These are phyloP conservation scores for Caradrina clavipalpis DNA, from an alignment of 2,888 invertebrate genomes.

Conservation along the genomic window DNA sequence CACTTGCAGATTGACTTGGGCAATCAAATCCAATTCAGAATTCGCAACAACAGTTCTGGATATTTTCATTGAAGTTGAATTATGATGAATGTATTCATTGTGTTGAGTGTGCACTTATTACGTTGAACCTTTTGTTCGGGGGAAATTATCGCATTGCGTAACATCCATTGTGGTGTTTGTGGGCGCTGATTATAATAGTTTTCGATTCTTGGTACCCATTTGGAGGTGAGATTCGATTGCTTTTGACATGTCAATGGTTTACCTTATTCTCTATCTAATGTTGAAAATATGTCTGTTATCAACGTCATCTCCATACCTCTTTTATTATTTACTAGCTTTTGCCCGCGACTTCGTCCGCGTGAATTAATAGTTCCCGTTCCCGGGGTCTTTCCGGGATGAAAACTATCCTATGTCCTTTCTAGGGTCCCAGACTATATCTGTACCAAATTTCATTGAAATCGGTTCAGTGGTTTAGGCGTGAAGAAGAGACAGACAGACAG, in stretches of 20 bases:
- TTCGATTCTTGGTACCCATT: constrained; percentile 57
- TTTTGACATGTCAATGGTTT: constrained; percentile 29
- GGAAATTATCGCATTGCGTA: constrained; percentile 81
- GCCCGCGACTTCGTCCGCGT: too few species aligned
- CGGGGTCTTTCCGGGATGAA: too few species aligned
- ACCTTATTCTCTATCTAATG: too few species aligned
- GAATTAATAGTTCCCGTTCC: too few species aligned
- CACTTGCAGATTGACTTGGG: constrained; percentile 59
- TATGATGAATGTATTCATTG: constrained; percentile 83
- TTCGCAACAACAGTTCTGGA: constrained; percentile 74
- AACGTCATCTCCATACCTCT: too few species aligned
- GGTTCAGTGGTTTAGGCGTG: too few species aligned
- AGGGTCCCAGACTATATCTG: too few species aligned
- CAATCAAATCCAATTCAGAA: constrained; percentile 75
- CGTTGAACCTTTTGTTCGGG: constrained; percentile 81
- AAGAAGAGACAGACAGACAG: too few species aligned
- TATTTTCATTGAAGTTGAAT: constrained; percentile 81
- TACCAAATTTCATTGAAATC: too few species aligned
- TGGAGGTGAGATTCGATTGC: constrained; percentile 55
- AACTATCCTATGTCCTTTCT: too few species aligned
- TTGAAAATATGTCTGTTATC: too few species aligned
- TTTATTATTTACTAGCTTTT: too few species aligned
- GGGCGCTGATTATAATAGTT: constrained; percentile 68
- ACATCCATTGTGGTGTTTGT: constrained; percentile 75
- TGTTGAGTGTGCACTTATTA: constrained; percentile 70